Conservation (phyloP, 2,888 invertebrate genomes). For the Corythucha ciliata region DNA sequence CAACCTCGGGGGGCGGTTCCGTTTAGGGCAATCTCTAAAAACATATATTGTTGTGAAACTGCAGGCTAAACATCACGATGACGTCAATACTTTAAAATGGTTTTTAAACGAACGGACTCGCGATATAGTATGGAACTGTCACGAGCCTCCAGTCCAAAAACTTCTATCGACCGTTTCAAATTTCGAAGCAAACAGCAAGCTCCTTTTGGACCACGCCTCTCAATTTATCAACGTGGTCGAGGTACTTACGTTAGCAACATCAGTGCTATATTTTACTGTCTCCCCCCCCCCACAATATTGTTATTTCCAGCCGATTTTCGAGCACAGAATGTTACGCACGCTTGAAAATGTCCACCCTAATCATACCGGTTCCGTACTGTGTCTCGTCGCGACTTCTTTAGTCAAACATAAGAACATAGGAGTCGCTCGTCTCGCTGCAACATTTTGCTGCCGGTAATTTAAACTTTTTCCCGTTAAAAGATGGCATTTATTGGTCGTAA, state of each 20-base stretch:
- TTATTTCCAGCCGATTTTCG: slow-evolving; percentile 53
- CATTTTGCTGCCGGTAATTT: slow-evolving; percentile 53
- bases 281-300: too few relatives aligned
- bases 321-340: slow-evolving; percentile 57
- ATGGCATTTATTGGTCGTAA: slow-evolving; percentile 20
- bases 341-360: slow-evolving; percentile 57
- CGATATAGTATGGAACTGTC: slow-evolving; percentile 53
- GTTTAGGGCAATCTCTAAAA: too few relatives aligned
- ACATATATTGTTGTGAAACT: too few relatives aligned
- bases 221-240: slow-evolving; percentile 22
- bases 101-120: slow-evolving; percentile 62
- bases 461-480: slow-evolving; percentile 2
- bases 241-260: slow-evolving; percentile 12
- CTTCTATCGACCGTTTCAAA: slow-evolving; percentile 33
- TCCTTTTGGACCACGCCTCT: slow-evolving; percentile 21
- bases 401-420: slow-evolving; percentile 59
- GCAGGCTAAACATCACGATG: slow-evolving; percentile 58
- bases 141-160: slow-evolving; percentile 58
- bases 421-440: slow-evolving; percentile 57
- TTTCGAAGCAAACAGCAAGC: slow-evolving; percentile 21
- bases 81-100: slow-evolving; percentile 67
- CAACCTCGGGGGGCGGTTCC: too few relatives aligned
- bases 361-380: slow-evolving; percentile 63
- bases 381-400: slow-evolving; percentile 52
- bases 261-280: neutral